These are phyloP conservation scores for Arctocebus calabarensis DNA, from an alignment of 2,797 vertebrate species.

Conservation along the genomic window DNA sequence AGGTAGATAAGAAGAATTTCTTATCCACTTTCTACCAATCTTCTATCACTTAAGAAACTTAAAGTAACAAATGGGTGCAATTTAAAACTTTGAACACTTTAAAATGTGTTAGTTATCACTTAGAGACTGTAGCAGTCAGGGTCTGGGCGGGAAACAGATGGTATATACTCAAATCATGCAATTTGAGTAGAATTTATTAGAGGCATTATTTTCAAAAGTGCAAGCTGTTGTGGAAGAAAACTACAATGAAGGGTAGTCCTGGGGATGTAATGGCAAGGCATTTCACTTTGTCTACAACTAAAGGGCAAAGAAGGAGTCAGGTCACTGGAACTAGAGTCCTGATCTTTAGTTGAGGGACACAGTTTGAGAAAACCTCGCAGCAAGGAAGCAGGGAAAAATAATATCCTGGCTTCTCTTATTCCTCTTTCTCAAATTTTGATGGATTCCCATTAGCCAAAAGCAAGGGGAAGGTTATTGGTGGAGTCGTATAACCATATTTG, in stretches of 20 bases:
- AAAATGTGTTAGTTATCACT: constrained; percentile 57
- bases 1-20: neutral
- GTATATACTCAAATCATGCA: neutral
- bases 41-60: constrained; percentile 57
- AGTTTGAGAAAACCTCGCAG: neutral
- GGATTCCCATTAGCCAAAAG: neutral
- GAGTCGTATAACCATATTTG: neutral
- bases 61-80: constrained; percentile 54
- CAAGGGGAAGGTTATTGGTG: neutral
- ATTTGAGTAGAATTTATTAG: constrained; percentile 45
- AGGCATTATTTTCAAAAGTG: constrained; percentile 58
- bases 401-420: neutral
- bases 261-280: neutral
- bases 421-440: neutral
- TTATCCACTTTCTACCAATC: constrained; percentile 56
- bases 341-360: neutral
- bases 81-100: constrained; percentile 61
- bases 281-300: neutral
- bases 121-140: neutral
- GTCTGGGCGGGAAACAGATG: constrained; percentile 12
- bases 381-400: neutral
- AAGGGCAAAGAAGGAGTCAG: neutral
- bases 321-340: neutral
- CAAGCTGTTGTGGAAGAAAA: neutral
- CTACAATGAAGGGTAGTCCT: too few relatives aligned